A percentile compares a stretch with the other conserved stretches of the same genome.
Evolutionary conservation across 1,140 invertebrate genomes (phyloP).

Genomic region (Dryas iulia): DNA sequence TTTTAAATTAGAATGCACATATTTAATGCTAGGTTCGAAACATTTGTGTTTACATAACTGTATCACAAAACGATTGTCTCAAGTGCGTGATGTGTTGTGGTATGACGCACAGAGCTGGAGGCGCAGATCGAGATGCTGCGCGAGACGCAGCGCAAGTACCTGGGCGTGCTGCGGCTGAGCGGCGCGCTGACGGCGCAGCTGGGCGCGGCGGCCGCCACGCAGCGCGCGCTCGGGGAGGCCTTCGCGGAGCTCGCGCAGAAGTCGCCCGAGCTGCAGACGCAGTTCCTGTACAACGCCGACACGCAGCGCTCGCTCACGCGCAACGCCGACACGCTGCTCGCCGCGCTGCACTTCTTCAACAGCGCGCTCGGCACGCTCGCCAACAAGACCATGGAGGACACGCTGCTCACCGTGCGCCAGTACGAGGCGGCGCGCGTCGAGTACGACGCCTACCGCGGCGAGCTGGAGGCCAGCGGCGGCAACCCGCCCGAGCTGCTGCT

Average conservation of each 20-base stretch:
- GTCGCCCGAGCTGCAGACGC: constrained; percentile 95
- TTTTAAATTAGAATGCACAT: too few relatives aligned
- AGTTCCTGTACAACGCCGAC: constrained; percentile 95
- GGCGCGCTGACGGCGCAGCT: constrained; percentile 90
- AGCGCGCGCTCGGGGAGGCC: constrained; percentile 91
- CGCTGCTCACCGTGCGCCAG: constrained; percentile 94
- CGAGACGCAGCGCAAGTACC: constrained; percentile 97
- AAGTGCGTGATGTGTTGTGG: background rate
- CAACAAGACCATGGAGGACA: constrained; percentile 98
- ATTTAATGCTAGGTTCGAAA: too few relatives aligned
- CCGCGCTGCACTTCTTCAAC: constrained; percentile 97
- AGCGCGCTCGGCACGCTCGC: constrained; percentile 96
- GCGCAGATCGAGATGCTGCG: constrained; percentile 94
- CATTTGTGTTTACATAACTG: too few relatives aligned
- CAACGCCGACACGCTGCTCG: constrained; percentile 95
- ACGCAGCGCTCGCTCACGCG: constrained; percentile 96
- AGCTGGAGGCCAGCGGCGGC: constrained; percentile 88
- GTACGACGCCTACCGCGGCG: constrained; percentile 97
- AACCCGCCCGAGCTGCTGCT: constrained; percentile 89
- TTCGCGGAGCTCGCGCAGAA: constrained; percentile 97
- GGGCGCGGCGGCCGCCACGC: constrained; percentile 84
- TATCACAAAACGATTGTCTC: too few relatives aligned
- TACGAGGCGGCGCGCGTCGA: constrained; percentile 97
- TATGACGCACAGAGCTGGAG: constrained; percentile 89
- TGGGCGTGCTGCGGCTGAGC: constrained; percentile 92